Conservation (phyloP, 2,888 invertebrate genomes). For the Polyommatus iphigenia region DNA sequence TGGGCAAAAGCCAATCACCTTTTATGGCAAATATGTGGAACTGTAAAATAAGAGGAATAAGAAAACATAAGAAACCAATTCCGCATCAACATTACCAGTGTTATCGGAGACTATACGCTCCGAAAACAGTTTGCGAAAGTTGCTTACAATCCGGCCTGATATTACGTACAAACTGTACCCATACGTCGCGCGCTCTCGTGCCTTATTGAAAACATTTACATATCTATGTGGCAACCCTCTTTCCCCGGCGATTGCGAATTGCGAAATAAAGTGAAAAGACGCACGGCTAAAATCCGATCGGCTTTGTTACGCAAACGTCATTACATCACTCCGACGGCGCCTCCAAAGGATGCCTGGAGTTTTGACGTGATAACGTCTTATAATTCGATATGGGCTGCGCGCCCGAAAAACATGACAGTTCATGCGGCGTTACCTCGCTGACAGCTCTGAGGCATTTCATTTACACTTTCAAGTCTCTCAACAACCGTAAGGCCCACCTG, state of each 20-base stretch:
- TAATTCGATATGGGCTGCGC: no score
- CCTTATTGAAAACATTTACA: conserved; percentile 75
- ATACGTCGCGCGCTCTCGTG: conserved; percentile 42
- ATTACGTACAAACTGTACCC: conserved; percentile 38
- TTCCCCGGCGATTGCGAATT: conserved; percentile 32
- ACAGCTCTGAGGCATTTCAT: no score
- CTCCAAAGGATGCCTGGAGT: not conserved
- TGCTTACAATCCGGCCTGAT: conserved; percentile 34
- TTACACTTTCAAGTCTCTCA: no score
- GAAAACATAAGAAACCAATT: conserved; percentile 29
- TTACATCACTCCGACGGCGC: conserved; percentile 20
- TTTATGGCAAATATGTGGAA: not conserved
- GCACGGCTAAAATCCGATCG: conserved; percentile 34
- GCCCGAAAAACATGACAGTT: no score
- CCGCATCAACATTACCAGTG: conserved; percentile 29
- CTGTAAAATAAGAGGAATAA: conserved; percentile 23
- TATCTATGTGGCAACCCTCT: conserved; percentile 60
- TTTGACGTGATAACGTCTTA: no score
- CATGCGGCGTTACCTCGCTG: no score
- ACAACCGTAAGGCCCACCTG: no score
- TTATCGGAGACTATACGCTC: conserved; percentile 29
- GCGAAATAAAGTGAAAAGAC: conserved; percentile 35
- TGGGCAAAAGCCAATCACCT: not conserved
- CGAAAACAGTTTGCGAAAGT: conserved; percentile 34
- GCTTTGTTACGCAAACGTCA: conserved; percentile 29